phyloP scores from a whole-genome alignment of 2,888 invertebrate genomes.

The Maniola hyperantus region DNA sequence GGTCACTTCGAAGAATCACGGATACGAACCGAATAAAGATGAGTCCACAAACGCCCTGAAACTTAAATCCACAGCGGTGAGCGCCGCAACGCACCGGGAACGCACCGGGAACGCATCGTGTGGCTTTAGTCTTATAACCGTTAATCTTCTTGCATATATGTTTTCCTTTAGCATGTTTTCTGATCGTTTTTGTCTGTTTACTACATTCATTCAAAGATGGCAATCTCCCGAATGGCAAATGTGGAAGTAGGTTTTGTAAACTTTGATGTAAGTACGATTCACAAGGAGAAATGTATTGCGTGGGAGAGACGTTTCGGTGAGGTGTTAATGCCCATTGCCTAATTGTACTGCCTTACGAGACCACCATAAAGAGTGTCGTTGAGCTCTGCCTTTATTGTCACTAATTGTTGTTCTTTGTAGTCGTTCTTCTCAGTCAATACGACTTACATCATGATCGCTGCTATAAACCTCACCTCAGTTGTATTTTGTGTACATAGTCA shows the following conservation, averaged over 20 bases:
- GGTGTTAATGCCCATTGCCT: conserved; percentile 80
- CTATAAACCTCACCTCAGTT: conserved; percentile 6
- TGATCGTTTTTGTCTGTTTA: not conserved
- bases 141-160: not conserved
- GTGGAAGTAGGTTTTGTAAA: conserved; percentile 40
- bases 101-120: no score
- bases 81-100: no score
- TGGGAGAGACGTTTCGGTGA: conserved; percentile 69
- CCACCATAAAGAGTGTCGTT: conserved; percentile 68
- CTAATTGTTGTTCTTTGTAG: conserved; percentile 69
- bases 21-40: no score
- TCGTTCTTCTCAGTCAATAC: conserved; percentile 32
- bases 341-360: conserved; percentile 78
- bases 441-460: conserved; percentile 25
- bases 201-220: conserved; percentile 18
- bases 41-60: no score
- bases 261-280: conserved; percentile 63
- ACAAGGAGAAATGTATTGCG: conserved; percentile 59
- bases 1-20: no score
- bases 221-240: conserved; percentile 29
- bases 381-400: conserved; percentile 61
- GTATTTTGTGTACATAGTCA: conserved; percentile 11
- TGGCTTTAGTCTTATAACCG: not conserved
- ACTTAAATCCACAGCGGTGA: no score
- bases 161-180: conserved; percentile 9